Base-by-base conservation (phyloP, 2,888 invertebrate species). In the Leuctra nigra region DNA sequence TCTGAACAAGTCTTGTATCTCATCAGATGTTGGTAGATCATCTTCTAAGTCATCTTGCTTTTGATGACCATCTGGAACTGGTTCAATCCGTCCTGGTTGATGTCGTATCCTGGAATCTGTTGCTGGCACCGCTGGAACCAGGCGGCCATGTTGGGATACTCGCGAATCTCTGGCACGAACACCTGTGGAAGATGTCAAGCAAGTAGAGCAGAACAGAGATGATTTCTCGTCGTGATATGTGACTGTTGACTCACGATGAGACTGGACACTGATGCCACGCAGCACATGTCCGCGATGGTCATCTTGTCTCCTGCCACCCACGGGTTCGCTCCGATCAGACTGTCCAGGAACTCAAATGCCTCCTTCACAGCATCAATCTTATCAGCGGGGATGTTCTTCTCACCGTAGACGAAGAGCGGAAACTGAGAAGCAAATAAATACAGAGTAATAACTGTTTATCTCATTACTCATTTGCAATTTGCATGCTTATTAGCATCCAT, bases 261-360 rank as follows among this genome's bases (percentile, higher is more conserved):
- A 62, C 74, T 76, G 4, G 79, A 73, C 20, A 81, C 41, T 4
- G 81, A 77, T 14, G 83, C 76, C 57, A 76, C 76, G 56, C 81
- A 75, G 4, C 77, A 75, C 62, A 80, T 77, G 66, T 85, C 85
- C 33, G 84, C 85, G 58, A 85, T 76, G 13, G 84, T 83, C 35
- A 78, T 68, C 44, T 75, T 69, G 44, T 81, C 74, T 2, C 83
- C 83, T 22, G 81, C 77, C 29, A 81, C 78, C 77, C 81, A 85
- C 61, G 79, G 74, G 53, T 74, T 76, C 20, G 72, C 76, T 57
- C 73, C 75, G 36, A 84, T 68, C 65, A 80, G 82, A 20, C 72
- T 71, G 54, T 84, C 78, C 35, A 84, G 67, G 63, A 81, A 80
- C 2, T 73, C 76, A n/a, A 84, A 71, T 4, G 80, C 78, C 60